Conservation (phyloP, 2,888 invertebrate genomes). For the Aplocera efformata region DNA sequence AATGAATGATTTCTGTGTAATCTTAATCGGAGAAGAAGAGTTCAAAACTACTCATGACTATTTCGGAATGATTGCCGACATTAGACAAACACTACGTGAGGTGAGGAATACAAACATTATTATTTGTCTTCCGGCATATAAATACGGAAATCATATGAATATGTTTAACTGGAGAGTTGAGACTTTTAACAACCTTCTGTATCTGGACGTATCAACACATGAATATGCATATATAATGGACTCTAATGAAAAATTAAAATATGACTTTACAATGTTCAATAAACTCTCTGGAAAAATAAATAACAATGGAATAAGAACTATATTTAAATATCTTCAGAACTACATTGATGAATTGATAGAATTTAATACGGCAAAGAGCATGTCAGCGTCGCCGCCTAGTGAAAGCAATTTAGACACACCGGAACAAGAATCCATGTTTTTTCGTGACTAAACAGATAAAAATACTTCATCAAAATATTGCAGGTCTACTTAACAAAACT, state of each 20-base stretch:
- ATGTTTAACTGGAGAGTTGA: constrained; percentile 16
- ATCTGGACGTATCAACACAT: constrained; percentile 6
- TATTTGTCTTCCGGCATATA: constrained; percentile 14
- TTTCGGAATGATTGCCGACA: not conserved
- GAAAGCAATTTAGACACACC: no score
- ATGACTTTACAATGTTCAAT: constrained; percentile 13
- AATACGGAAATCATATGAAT: not conserved
- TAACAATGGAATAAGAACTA: no score
- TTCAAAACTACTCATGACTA: constrained; percentile 1
- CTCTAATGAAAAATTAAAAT: constrained; percentile 10
- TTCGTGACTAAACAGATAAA: no score
- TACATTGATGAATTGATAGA: no score
- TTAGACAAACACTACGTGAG: not conserved
- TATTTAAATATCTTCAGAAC: no score
- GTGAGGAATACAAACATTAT: constrained; percentile 2
- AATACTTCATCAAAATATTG: no score
- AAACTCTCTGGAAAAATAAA: not conserved
- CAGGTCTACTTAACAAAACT: no score
- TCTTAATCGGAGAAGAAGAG: constrained; percentile 3
- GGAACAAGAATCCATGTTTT: no score
- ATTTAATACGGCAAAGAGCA: no score
- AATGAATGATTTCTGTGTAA: constrained; percentile 2
- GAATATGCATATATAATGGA: constrained; percentile 16
- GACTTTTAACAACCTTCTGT: constrained; percentile 15
- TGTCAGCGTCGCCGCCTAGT: no score